Conservation (phyloP, 2,888 invertebrate species). For the Plagodis pulveraria region DNA sequence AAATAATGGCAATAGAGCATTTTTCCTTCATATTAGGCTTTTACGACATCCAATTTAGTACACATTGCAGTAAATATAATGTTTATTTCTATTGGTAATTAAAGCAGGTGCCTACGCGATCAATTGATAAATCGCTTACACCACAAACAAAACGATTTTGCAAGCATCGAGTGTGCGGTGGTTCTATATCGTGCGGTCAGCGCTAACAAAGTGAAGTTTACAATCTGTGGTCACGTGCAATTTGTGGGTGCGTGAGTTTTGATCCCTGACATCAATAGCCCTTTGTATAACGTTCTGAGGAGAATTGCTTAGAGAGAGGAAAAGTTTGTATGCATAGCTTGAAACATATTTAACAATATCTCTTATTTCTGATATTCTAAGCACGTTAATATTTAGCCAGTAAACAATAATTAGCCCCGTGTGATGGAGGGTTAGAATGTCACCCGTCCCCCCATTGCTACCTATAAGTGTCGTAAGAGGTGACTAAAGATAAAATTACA, state of each 20-base stretch:
- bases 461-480: too few relatives aligned
- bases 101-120: too few relatives aligned
- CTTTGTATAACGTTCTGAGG: slow-evolving; percentile 13
- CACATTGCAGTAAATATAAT: too few relatives aligned
- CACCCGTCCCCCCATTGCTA: too few relatives aligned
- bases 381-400: not conserved
- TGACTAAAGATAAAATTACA: too few relatives aligned
- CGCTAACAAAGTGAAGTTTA: slow-evolving; percentile 56
- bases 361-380: not conserved
- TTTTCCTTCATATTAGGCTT: too few relatives aligned
- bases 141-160: not conserved
- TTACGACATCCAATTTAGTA: too few relatives aligned
- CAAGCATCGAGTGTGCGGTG: slow-evolving; percentile 6
- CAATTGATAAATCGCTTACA: not conserved
- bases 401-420: too few relatives aligned
- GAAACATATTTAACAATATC: not conserved
- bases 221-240: slow-evolving; percentile 52
- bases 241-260: slow-evolving; percentile 35
- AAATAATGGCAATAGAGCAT: too few relatives aligned
- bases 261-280: slow-evolving; percentile 13
- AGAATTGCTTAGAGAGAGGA: slow-evolving; percentile 1
- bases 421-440: too few relatives aligned
- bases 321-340: not conserved
- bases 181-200: slow-evolving; percentile 53
- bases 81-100: too few relatives aligned